phyloP scores from a whole-genome alignment of 2,797 vertebrate genomes.

The Varecia variegata region DNA sequence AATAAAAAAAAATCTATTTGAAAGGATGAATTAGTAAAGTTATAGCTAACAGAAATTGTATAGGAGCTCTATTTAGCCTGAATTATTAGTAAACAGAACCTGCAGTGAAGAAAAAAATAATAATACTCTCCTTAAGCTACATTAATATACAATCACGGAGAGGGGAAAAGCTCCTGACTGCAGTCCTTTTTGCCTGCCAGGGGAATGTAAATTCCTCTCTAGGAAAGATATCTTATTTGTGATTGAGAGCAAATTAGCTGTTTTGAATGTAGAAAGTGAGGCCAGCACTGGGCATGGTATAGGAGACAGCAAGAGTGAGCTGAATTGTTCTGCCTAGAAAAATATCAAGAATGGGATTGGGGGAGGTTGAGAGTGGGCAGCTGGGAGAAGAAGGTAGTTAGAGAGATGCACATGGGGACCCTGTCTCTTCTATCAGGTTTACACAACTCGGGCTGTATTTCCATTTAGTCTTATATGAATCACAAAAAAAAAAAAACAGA shows the following conservation, averaged over 20 bases:
- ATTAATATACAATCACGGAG: neutral
- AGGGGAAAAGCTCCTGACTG: neutral
- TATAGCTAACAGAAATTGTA: neutral
- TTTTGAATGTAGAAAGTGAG: neutral
- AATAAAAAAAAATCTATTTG: neutral
- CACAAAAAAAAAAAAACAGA: slow-evolving; percentile 14
- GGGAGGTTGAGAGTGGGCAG: neutral
- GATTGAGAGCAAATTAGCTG: neutral
- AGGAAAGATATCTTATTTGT: neutral
- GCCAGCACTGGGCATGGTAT: neutral
- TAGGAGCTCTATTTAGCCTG: neutral
- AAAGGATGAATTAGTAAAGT: neutral
- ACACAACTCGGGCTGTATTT: neutral
- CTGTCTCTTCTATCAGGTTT: neutral
- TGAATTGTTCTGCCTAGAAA: neutral
- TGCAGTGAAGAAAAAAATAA: neutral
- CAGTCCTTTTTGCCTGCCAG: neutral
- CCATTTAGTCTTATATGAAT: neutral
- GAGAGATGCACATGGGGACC: neutral
- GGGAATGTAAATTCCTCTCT: neutral
- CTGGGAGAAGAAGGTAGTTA: neutral
- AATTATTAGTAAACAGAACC: neutral
- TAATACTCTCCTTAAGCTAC: neutral
- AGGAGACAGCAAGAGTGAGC: neutral
- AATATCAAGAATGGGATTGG: neutral